Conservation (phyloP, 2,113 vertebrate species). For the Onychostruthus taczanowskii region DNA sequence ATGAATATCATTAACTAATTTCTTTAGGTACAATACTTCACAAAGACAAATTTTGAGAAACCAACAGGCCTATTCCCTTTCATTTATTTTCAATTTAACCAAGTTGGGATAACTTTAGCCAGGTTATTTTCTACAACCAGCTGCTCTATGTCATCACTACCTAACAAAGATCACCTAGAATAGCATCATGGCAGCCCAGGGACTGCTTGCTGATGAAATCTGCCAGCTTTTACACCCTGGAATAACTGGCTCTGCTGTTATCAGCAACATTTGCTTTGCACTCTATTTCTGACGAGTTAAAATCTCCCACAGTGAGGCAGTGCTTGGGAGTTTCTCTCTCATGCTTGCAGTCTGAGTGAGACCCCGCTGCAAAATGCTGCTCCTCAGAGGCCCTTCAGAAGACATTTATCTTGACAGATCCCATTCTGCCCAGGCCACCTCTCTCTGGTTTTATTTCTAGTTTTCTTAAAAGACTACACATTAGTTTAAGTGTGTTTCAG, state of each 20-base stretch:
- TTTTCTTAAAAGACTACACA: not conserved
- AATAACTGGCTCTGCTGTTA: not conserved
- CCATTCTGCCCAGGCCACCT: not conserved
- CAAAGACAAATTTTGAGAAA: not conserved
- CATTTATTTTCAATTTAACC: not conserved
- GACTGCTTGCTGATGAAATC: slow-evolving; percentile 41
- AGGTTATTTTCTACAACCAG: slow-evolving; percentile 61
- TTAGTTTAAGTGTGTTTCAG: not conserved
- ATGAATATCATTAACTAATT: not conserved
- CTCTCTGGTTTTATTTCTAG: not conserved
- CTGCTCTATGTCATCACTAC: slow-evolving; percentile 55
- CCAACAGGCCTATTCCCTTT: not conserved
- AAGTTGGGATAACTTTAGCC: slow-evolving; percentile 46
- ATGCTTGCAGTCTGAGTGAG: not conserved
- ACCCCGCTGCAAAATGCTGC: not conserved
- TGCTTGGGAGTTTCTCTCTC: not conserved
- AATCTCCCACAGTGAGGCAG: not conserved
- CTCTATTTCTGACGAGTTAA: slow-evolving; percentile 5
- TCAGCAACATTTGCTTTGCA: slow-evolving; percentile 14
- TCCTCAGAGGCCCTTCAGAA: not conserved
- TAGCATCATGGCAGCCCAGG: slow-evolving; percentile 10
- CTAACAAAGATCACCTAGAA: slow-evolving; percentile 55
- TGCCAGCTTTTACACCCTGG: slow-evolving; percentile 28
- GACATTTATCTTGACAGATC: not conserved
- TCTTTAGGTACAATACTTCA: not conserved